Evolutionary conservation across 2,113 vertebrate species (phyloP), one percentile per base, ranked within the genome.

Genomic region (Papio anubis): DNA sequence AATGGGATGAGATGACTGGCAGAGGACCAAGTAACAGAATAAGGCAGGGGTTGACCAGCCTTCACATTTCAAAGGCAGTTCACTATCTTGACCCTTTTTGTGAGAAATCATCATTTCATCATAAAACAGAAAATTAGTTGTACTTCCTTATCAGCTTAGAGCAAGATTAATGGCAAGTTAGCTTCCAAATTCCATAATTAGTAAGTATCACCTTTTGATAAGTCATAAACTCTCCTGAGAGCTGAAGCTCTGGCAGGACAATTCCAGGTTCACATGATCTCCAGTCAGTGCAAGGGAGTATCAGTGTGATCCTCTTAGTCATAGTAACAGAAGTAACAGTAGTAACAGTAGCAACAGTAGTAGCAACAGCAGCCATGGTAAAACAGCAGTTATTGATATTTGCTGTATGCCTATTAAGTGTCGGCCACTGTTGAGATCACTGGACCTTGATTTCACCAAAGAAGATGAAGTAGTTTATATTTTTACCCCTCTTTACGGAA

Each of bases 51-150:
- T 5, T 52, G 88, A 83, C 83, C 68, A n/a, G 79, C 80, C 87
- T 94, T 75, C 45, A 20, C 40, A 93, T 83, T 85, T 82, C 88
- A 86, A 93, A 97, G 93, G 91, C 73, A 76, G 66, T 32, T 89
- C 61, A 10, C 55, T 86, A 27, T 52, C 84, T 14, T 88, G 70
- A 72, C 72, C 80, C n/a, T 96, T 32, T 73, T 17, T 4, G 43
- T 66, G 80, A 91, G 55, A 87, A 89, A 87, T 48, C 52, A 87
- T 1, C 27, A 76, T 78, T 96, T 88, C 55, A 80, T 90, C 88
- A 84, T 40, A 80, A 87, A 86, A 94, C 83, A 66, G 70, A 90
- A 96, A 94, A 68, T 88, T 32, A 32, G 3, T 4, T 66, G 4
- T 20, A 52, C 11, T 75, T 97, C 85, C 73, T 88, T 64, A 84